Conservation (phyloP, 2,113 vertebrate genomes). For the Noctilio leporinus region DNA sequence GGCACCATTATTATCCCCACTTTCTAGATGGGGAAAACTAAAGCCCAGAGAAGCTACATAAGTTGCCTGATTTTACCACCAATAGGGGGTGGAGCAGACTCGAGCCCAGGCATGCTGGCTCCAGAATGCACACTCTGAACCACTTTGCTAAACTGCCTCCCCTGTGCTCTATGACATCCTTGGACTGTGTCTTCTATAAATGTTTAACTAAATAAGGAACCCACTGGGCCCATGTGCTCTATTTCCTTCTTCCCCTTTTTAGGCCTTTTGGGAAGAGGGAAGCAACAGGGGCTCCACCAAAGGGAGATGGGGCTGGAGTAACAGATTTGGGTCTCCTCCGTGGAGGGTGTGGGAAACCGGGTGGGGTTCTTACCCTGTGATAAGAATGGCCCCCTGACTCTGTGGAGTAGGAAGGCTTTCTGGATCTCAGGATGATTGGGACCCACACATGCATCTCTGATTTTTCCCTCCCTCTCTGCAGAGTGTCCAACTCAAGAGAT, state of each 20-base stretch:
- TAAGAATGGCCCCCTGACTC: neutral
- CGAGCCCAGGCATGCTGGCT: neutral
- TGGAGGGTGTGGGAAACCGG: neutral
- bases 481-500: constrained; percentile 52
- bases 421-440: neutral
- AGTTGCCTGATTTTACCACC: neutral
- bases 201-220: neutral
- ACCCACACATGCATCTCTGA: fast-evolving
- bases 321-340: neutral
- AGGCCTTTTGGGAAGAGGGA: neutral
- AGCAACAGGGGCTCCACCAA: neutral
- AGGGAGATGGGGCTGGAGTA: too few species aligned
- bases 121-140: neutral
- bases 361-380: neutral
- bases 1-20: neutral
- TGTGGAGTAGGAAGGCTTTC: neutral
- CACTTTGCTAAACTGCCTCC: neutral
- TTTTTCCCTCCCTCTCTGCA: neutral
- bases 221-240: neutral
- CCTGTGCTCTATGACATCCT: neutral
- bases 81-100: neutral
- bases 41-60: neutral
- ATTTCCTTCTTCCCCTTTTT: neutral
- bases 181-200: neutral
- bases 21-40: neutral